Evolutionary conservation across 2,113 vertebrate genomes (phyloP), one percentile per base, ranked within the genome.

Genomic region (Propithecus coquereli): DNA sequence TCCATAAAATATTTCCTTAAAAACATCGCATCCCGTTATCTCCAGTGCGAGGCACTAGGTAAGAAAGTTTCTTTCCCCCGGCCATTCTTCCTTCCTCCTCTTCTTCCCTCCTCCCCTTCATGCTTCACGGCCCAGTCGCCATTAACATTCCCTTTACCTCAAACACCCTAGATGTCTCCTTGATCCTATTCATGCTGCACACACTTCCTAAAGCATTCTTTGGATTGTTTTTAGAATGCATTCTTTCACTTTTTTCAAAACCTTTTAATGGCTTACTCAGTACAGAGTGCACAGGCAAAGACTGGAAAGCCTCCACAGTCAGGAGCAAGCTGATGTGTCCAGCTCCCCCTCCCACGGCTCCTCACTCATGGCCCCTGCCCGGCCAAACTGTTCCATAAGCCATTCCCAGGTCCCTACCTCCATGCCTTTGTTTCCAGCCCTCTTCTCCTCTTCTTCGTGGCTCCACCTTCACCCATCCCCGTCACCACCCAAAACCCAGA

Each of bases 131-230:
- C 40, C 30, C 23, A 32, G 11, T 8, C 22, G 22, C 82, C 17
- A 2, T 0, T 23, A 23, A 23, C 47, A 5, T 4, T 27, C 22
- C n/a, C 87, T 70, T 50, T 5, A 22, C 65, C 50, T 1, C 34
- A 17, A 30, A 40, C 14, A 30, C 1, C 43, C 74, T 0, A 5
- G 8, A 45, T 2, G 13, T 45, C 47, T 17, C 30, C 25, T 3
- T 1, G 14, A 30, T 20, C 50, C 61, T 17, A 14, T 1, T 27
- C 22, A 12, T 0, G 47, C 61, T 18, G 3, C 23, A 32, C 1
- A 47, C 12, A 23, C 73, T 77, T 73, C 59, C 61, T 83, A 47
- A 40, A 57, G 37, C 57, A 66, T 37, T 30, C 87, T 86, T 27
- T 4, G 59, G 63, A 37, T 10, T 73, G 61, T 76, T 76, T 50